Evolutionary conservation across 2,888 invertebrate species (phyloP).

Genomic region (Spisula solida): DNA sequence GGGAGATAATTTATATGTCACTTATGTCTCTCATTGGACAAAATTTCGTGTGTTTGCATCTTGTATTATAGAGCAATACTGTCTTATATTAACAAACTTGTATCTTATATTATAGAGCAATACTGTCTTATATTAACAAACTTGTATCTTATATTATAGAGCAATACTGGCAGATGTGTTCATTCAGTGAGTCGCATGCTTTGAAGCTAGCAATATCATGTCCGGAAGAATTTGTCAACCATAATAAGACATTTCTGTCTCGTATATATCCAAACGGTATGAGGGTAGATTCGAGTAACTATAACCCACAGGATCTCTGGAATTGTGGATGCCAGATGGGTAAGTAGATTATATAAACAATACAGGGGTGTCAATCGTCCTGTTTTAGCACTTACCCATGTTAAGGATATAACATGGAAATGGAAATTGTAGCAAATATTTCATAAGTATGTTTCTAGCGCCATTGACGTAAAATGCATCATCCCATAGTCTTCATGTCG

Average conservation of each 20-base stretch:
- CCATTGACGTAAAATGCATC: too few relatives aligned
- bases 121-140: background rate
- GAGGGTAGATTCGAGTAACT: slow-evolving; percentile 89
- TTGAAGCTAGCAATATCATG: slow-evolving; percentile 87
- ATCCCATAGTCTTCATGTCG: too few relatives aligned
- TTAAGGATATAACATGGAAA: too few relatives aligned
- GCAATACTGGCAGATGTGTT: slow-evolving; percentile 88
- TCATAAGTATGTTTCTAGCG: too few relatives aligned
- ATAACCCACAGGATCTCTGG: slow-evolving; percentile 90
- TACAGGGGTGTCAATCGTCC: too few relatives aligned
- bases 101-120: too few relatives aligned
- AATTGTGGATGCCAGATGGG: slow-evolving; percentile 90
- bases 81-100: background rate
- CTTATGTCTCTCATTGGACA: too few relatives aligned
- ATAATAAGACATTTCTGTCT: slow-evolving; percentile 88
- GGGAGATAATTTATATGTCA: too few relatives aligned
- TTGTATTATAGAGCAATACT: too few relatives aligned
- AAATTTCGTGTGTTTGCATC: too few relatives aligned
- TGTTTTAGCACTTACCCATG: background rate
- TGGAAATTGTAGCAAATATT: too few relatives aligned
- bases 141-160: slow-evolving; percentile 80
- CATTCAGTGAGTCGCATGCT: slow-evolving; percentile 89
- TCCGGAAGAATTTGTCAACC: slow-evolving; percentile 88
- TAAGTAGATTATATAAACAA: slow-evolving; percentile 77
- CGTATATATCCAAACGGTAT: slow-evolving; percentile 89